These are phyloP conservation scores for Peromyscus maniculatus DNA, from an alignment of 2,113 vertebrate genomes.

Conservation along the genomic window DNA sequence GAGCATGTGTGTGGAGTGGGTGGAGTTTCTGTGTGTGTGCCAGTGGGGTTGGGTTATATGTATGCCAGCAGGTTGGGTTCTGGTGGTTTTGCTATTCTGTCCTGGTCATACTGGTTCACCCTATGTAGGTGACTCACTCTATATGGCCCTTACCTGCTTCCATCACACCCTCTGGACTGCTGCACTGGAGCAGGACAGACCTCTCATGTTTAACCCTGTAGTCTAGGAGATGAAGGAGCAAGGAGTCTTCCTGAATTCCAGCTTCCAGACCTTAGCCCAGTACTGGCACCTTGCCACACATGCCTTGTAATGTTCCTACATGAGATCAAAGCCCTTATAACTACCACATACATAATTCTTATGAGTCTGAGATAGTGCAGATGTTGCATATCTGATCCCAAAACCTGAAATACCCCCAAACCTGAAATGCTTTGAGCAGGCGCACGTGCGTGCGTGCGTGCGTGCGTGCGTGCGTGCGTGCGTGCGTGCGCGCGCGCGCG, in stretches of 20 bases:
- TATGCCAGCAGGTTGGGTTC: too few relatives aligned
- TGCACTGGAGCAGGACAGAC: neutral
- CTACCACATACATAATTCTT: fast-evolving
- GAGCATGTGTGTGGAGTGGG: neutral
- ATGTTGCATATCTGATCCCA: neutral
- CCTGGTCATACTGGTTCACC: neutral
- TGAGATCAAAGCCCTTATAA: fast-evolving
- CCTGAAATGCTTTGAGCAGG: neutral
- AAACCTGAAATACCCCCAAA: too few relatives aligned
- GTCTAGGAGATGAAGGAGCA: neutral
- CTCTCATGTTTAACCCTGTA: neutral
- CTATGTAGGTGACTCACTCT: too few relatives aligned
- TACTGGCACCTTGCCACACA: neutral
- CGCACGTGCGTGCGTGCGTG: too few relatives aligned
- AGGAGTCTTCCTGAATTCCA: neutral
- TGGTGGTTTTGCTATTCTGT: neutral
- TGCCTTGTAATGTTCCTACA: neutral
- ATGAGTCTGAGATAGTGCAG: neutral
- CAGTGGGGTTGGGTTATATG: neutral
- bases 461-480: too few relatives aligned
- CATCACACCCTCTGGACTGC: neutral
- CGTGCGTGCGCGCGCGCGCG: too few relatives aligned
- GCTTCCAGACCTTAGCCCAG: neutral
- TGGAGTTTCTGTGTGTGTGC: neutral
- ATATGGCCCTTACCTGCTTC: fast-evolving